phyloP scores from a whole-genome alignment of 2,113 vertebrate species.

The Takifugu bimaculatus region DNA sequence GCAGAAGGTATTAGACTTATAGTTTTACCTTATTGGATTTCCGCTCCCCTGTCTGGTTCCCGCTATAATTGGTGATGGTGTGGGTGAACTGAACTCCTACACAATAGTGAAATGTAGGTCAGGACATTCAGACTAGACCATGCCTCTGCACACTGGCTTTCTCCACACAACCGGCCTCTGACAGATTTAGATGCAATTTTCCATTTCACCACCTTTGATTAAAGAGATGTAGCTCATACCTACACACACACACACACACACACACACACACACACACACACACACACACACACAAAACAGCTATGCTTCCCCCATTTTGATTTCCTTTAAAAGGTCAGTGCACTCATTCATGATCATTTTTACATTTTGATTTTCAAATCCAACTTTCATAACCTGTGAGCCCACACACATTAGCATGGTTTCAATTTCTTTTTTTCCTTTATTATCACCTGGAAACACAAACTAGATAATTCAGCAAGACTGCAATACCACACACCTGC shows the following conservation, averaged over 20 bases:
- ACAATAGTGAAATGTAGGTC: slow-evolving; percentile 21
- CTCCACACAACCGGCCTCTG: slow-evolving; percentile 13
- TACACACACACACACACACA: background rate
- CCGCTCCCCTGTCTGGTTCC: background rate
- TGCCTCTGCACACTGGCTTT: background rate
- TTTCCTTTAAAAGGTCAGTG: background rate
- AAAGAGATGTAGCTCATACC: slow-evolving; percentile 1
- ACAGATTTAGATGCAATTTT: slow-evolving; percentile 56
- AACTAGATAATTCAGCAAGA: too few relatives aligned
- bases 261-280: too few relatives aligned
- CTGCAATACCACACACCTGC: too few relatives aligned
- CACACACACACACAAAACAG: background rate
- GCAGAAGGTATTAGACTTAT: background rate
- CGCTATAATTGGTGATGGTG: slow-evolving; percentile 1
- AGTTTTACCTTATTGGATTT: background rate
- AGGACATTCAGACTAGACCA: slow-evolving; percentile 1
- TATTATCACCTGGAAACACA: background rate
- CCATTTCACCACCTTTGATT: slow-evolving; percentile 44
- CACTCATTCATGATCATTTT: background rate
- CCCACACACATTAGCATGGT: background rate
- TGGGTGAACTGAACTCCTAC: slow-evolving; percentile 15
- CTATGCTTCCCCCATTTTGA: too few relatives aligned
- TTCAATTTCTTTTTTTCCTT: background rate
- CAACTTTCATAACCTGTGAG: background rate
- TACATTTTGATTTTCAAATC: background rate